Evolutionary conservation across 2,888 invertebrate genomes (phyloP).

Genomic region (Plagodis dolabraria): DNA sequence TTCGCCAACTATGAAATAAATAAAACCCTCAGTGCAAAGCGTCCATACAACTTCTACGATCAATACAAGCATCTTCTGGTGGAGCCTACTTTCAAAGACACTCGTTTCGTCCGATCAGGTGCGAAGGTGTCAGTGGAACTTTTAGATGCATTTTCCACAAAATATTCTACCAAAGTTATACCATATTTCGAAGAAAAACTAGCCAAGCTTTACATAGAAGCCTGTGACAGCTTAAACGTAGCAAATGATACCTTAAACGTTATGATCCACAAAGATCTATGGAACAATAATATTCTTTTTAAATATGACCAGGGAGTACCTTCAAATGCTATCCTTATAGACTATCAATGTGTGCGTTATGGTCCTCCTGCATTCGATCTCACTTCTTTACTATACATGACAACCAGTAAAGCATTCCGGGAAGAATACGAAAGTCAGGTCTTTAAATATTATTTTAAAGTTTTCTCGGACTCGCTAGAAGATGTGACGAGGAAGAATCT

Average conservation of each 20-base stretch:
- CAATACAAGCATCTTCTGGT: conserved; percentile 48
- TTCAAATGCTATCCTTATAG: conserved; percentile 59
- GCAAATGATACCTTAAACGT: conserved; percentile 60
- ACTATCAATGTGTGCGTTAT: conserved; percentile 69
- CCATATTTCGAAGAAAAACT: conserved; percentile 51
- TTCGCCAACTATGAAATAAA: conserved; percentile 60
- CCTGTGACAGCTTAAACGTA: conserved; percentile 55
- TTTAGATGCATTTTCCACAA: conserved; percentile 55
- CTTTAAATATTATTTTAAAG: conserved; percentile 54
- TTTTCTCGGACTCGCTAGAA: conserved; percentile 50
- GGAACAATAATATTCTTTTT: conserved; percentile 74
- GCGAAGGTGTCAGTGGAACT: conserved; percentile 61
- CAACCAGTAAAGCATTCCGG: conserved; percentile 58
- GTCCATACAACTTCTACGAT: conserved; percentile 48
- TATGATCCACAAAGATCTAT: conserved; percentile 68
- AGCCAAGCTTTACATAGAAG: conserved; percentile 46
- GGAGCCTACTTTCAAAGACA: conserved; percentile 58
- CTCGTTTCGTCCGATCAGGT: conserved; percentile 58
- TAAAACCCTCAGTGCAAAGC: conserved; percentile 35
- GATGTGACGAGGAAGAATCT: conserved; percentile 48
- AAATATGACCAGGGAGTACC: conserved; percentile 56
- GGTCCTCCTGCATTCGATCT: conserved; percentile 72
- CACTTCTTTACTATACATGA: conserved; percentile 59
- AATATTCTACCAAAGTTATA: conserved; percentile 41
- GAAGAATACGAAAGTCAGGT: conserved; percentile 52